Percentiles rank a stretch among this genome's conserved stretches.
These are phyloP conservation scores for Pseudobourletiella spinata DNA, from an alignment of 1,140 invertebrate species.

Conservation along the genomic window DNA sequence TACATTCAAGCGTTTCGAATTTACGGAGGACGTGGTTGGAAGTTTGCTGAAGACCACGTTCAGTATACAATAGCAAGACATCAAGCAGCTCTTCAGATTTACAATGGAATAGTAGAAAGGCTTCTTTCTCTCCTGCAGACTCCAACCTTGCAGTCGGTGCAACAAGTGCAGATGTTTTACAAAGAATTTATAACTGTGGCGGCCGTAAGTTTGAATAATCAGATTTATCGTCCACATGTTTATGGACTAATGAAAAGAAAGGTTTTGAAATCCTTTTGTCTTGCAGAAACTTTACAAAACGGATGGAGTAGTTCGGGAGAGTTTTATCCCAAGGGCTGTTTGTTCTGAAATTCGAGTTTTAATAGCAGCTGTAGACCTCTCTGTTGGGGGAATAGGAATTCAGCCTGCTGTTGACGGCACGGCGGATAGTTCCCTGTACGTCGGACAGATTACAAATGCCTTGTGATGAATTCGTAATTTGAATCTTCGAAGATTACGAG, in stretches of 20 bases:
- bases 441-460: no score
- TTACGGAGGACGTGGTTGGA: slow-evolving; percentile 73
- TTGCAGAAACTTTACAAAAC: slow-evolving; percentile 44
- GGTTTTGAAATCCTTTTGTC: slow-evolving; percentile 23
- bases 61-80: slow-evolving; percentile 85
- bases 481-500: no score
- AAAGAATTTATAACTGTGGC: slow-evolving; percentile 78
- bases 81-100: slow-evolving; percentile 65
- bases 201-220: slow-evolving; percentile 50
- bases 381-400: slow-evolving; percentile 49
- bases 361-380: slow-evolving; percentile 50
- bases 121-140: slow-evolving; percentile 69
- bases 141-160: slow-evolving; percentile 60
- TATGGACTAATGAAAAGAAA: no score
- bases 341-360: slow-evolving; percentile 42
- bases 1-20: slow-evolving; percentile 87
- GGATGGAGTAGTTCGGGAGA: background rate
- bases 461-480: no score
- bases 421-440: no score
- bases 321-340: slow-evolving; percentile 23
- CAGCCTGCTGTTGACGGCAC: no score
- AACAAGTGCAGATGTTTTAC: slow-evolving; percentile 70
- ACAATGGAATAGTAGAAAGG: slow-evolving; percentile 58
- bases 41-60: slow-evolving; percentile 87
- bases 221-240: no score